Evolutionary conservation across 2,888 invertebrate genomes (phyloP), one percentile per base, ranked within the genome.

Genomic region (Pomacea canaliculata): DNA sequence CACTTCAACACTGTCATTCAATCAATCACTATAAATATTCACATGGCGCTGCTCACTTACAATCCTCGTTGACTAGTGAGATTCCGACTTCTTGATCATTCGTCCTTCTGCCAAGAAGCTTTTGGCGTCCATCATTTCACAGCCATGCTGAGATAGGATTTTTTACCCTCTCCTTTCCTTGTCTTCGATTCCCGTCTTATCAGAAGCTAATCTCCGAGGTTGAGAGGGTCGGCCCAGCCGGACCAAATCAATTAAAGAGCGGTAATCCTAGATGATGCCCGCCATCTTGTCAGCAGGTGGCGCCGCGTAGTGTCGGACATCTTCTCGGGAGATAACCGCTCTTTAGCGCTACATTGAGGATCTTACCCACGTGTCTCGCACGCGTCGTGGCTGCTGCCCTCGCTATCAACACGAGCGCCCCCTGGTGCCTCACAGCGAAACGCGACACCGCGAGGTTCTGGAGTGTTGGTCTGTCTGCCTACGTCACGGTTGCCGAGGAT

Each of bases 281-380:
- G 74, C 74, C 74, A 74, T 74, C 69, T 74, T 74, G 74, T 46
- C 12, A 69, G 74, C 74, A 74, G 74, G 74, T 74, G 74, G 74
- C 62, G 7, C 48, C 37, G 37, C 19, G 48, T 48, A 7, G 19
- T 27, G 48, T 48, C 62, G 48, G 74, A 48, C 68, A 69, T 69
- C 51, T 69, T 69, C n/a, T 0, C 63, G 48, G 60, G 60, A 60
- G 62, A 59, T 5, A 16, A 67, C 67, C 49, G n/a, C 23, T 49
- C 69, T 46, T 23, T 56, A 8, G 63, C 46, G 63, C 63, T 37
- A 48, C 71, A 37, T 71, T 12, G 63, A 27, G 48, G 23, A 19
- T 46, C 60, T 27, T n/a, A 49, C 62, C 27, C 76, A 59, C 71
- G 76, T 76, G 76, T 63, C n/a, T 10, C 23, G 72, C 76, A 76